Evolutionary conservation across 2,888 invertebrate genomes (phyloP), one percentile per base, ranked within the genome.

Genomic region (Tiphia femorata): DNA sequence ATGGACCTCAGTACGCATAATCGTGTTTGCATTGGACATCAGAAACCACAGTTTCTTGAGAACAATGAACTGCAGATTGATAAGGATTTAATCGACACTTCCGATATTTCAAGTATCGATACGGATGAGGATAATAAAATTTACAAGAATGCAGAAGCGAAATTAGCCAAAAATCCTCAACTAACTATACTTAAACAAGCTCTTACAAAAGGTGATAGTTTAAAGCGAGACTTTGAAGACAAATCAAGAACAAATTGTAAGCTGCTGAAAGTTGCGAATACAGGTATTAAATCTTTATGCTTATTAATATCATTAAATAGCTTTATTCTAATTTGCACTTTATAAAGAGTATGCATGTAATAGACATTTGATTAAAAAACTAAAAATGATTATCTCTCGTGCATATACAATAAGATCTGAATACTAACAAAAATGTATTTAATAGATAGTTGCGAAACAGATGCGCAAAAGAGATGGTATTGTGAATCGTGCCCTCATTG

Each of bases 91-190:
- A 76, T 73, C 27, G 79, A 80, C 17, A 73, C 69, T 8, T 80
- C 81, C 0, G 83, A 80, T 41, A 58, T 75, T 21, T 82, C 82
- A 1, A 80, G 79, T 49, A 57, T 71, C 2, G 82, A 81, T 14
- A 79, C 80, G 1, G 80, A 82, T 16, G 77, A 80, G 3, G 82
- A 82, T 16, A 70, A 72, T 20, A 81, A 77, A 54, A 81, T 81
- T 59, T 81, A 78, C 33, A 75, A 70, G 52, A 81, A 73, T 49
- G 86, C 86, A 8, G 85, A 86, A 65, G 82, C 85, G n/a, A 85
- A 84, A 65, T 68, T 80, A 25, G 82, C 83, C 0, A 84, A 85
- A 44, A 83, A 83, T 73, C 83, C 83, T 2, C 82, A 83, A 35
- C 64, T 82, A 12, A 83, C 83, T 8, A 83, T 83, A 49, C 72